Base-by-base conservation (phyloP, 2,888 invertebrate species). In the Drosophila sordidula region DNA sequence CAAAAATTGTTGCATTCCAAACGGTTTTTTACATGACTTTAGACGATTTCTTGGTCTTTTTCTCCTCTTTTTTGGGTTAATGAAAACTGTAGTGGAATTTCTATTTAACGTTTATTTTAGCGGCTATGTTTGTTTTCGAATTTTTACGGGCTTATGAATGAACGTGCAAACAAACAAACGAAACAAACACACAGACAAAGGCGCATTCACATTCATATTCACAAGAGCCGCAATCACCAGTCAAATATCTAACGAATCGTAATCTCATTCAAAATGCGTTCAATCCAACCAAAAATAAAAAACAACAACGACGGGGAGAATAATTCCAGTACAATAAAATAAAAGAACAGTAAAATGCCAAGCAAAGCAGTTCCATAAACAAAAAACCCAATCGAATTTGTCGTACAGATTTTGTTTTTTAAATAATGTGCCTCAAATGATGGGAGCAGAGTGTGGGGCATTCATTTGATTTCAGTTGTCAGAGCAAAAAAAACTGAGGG, bases 121-220 rank as follows among this genome's bases (percentile, higher is more conserved):
- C 68, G 65, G 64, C 54, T 49, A 46, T 80, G 75, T 72, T 77
- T 77, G 64, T 77, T 63, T 70, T 68, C 45, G 54, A 50, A 46
- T 47, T 77, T 82, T 71, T 68, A 73, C 67, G 75, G 80, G 78
- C 71, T 80, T 82, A 83, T 82, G 82, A 86, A 83, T 82, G 82
- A 80, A 83, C 69, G 65, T 73, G 59, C 66, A 74, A 68, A 55
- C 83, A 75, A 76, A 69, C 51, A 71, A 71, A 59, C 34, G n/a
- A 69, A 69, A 47, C 34, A 34, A 63, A 47, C 32, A 14, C 47
- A 50, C 36, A 22, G 22, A 41, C 6, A 50, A 12, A 47, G 11
- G 18, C 9, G 3, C 25, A 14, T 34, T 34, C 14, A 16, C 29
- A 25, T 29, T 16, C 26, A 14, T 26, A 12, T 22, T 8, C 58